Base-by-base conservation (phyloP, 2,797 vertebrate species). In the Ceryle rudis region DNA sequence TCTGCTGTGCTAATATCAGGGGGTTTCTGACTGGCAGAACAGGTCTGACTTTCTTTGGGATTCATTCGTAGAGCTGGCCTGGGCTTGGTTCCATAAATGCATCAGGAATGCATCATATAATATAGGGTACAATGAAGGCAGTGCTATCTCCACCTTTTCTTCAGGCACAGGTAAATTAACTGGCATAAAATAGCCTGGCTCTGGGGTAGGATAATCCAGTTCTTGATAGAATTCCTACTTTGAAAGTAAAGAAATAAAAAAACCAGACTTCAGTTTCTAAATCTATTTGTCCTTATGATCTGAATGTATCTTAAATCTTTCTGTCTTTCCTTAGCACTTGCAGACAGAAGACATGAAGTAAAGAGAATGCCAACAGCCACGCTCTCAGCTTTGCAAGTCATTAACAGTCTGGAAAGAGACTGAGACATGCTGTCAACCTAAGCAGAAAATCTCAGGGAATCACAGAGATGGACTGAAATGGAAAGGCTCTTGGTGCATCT, bases 1-100 rank as follows among this genome's bases (percentile, higher is more conserved):
- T 55, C 80, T 91, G 49, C 77, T 81, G 28, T 58, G 58, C 71
- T 66, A 84, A 71, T 20, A 67, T 66, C 57, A 54, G 47, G 1
- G 2, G 19, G 35, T 70, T 81, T 81, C 66, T 72, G 42, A 72
- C 89, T 70, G 70, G 92, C 37, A 91, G 58, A 95, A 74, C 93
- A 79, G 80, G 91, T 91, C 80, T 88, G 82, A 44, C 77, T 75
- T 94, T 89, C 60, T 52, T 10, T n/a, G 54, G 57, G 54, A 83
- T 77, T 90, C 52, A 49, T 74, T 61, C 4, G 1, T 17, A 72
- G 41, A 66, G 15, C 47, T 87, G 74, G 25, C 44, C 51, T 41
- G 41, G 44, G 41, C 81, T 86, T 87, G 11, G 41, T 54, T 83
- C 61, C 70, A 37, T 44, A 37, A 33, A 54, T 42, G 54, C 52